A percentile compares a stretch with the other conserved stretches of the same genome.
phyloP scores from a whole-genome alignment of 2,888 invertebrate species.

The Cerastis rubricosa region DNA sequence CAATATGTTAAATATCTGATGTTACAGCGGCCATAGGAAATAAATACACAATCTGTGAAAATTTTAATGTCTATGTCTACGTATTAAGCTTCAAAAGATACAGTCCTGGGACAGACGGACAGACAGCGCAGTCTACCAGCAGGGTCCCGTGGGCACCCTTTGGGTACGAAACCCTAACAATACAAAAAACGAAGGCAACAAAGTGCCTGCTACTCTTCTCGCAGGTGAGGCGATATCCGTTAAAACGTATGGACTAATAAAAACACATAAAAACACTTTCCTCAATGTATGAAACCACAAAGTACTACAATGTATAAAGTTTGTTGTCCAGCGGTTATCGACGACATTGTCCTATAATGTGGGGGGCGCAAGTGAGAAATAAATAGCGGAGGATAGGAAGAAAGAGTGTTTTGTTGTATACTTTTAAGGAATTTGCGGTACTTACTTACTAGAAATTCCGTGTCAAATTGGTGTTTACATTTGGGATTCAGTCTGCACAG shows the following conservation, averaged over 20 bases:
- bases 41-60: not conserved
- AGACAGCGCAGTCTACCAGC: not conserved
- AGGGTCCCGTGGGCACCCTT: not conserved
- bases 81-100: not conserved
- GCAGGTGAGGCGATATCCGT: slow-evolving; percentile 57
- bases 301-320: slow-evolving; percentile 40
- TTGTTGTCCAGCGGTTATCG: slow-evolving; percentile 43
- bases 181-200: slow-evolving; percentile 9
- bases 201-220: slow-evolving; percentile 10
- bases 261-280: slow-evolving; percentile 40
- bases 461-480: too few species aligned
- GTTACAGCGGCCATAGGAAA: not conserved
- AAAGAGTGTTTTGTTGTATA: too few species aligned
- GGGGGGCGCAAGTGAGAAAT: slow-evolving; percentile 25
- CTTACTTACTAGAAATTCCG: too few species aligned
- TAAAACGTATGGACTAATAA: slow-evolving; percentile 42
- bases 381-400: not conserved
- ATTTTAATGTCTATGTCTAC: not conserved
- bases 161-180: not conserved
- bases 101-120: not conserved
- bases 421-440: too few species aligned
- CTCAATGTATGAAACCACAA: slow-evolving; percentile 40
- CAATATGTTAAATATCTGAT: not conserved
- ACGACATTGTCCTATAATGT: slow-evolving; percentile 35
- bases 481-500: too few species aligned